Conservation (phyloP, 2,888 invertebrate genomes). For the Drosophila tanythrix region DNA sequence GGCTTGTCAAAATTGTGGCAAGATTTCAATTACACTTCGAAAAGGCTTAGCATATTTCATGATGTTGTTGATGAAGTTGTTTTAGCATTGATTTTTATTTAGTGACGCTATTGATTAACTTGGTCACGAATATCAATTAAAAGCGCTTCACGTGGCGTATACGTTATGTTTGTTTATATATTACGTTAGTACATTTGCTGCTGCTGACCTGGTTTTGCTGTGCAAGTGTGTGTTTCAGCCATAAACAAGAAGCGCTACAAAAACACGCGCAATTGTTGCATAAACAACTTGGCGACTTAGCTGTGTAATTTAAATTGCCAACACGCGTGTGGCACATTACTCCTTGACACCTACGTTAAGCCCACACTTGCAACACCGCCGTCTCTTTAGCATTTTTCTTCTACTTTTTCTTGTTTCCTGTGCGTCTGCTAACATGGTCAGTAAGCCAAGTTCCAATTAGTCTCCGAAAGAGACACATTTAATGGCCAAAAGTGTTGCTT, state of each 20-base stretch:
- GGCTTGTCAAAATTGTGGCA: constrained; percentile 12
- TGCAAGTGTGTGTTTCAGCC: not conserved
- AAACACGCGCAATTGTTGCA: constrained; percentile 13
- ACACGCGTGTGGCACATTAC: constrained; percentile 50
- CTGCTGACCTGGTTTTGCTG: constrained; percentile 33
- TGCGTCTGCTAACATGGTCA: not conserved
- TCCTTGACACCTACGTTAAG: constrained; percentile 2
- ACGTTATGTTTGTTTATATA: constrained; percentile 10
- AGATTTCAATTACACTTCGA: constrained; percentile 23
- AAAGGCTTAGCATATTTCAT: not conserved
- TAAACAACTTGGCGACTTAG: constrained; percentile 44
- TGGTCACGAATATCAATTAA: constrained; percentile 51
- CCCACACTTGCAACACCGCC: not conserved
- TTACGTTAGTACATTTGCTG: constrained; percentile 1
- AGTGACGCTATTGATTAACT: not conserved
- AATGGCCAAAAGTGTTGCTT: constrained; percentile 13
- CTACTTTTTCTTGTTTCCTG: not conserved
- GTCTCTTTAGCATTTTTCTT: constrained; percentile 4
- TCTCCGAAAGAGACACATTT: constrained; percentile 4
- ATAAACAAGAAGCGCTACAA: constrained; percentile 23
- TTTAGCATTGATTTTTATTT: constrained; percentile 20
- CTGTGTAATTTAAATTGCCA: constrained; percentile 43
- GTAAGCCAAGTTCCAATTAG: constrained; percentile 35
- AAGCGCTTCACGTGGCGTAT: constrained; percentile 40
- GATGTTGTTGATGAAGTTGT: constrained; percentile 15